These are phyloP conservation scores for Mesochorus sp. DNA, from an alignment of 2,888 invertebrate genomes.

Conservation along the genomic window DNA sequence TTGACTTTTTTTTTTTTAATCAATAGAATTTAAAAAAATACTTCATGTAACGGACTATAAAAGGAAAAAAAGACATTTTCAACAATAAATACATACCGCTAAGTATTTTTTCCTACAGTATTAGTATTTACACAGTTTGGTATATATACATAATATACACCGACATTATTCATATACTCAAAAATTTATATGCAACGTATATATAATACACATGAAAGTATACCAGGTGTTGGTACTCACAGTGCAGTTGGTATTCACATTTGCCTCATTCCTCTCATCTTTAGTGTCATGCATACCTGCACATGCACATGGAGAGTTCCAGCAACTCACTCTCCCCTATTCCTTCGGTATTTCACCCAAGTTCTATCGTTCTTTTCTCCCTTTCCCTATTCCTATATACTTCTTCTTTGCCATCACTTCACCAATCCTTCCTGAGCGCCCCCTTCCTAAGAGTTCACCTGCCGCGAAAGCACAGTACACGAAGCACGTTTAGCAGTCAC, in stretches of 20 bases:
- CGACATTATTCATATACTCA: neutral
- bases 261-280: slow-evolving; percentile 31
- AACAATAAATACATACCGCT: no score
- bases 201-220: no score
- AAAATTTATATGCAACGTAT: neutral
- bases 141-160: no score
- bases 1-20: no score
- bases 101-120: no score
- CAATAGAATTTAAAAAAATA: no score
- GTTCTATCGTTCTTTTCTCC: slow-evolving; percentile 28
- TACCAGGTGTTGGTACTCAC: slow-evolving; percentile 46
- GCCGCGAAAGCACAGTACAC: slow-evolving; percentile 22
- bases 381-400: neutral
- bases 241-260: slow-evolving; percentile 33
- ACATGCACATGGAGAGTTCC: neutral
- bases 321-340: slow-evolving; percentile 7
- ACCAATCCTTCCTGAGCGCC: slow-evolving; percentile 17
- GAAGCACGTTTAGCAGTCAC: slow-evolving; percentile 61
- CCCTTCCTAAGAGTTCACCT: slow-evolving; percentile 32
- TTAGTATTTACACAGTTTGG: no score
- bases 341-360: slow-evolving; percentile 41
- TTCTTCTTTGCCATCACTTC: slow-evolving; percentile 16
- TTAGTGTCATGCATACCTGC: neutral
- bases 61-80: no score
- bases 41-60: no score